Evolutionary conservation across 2,888 invertebrate genomes (phyloP).

Genomic region (Eristalis intricaria): DNA sequence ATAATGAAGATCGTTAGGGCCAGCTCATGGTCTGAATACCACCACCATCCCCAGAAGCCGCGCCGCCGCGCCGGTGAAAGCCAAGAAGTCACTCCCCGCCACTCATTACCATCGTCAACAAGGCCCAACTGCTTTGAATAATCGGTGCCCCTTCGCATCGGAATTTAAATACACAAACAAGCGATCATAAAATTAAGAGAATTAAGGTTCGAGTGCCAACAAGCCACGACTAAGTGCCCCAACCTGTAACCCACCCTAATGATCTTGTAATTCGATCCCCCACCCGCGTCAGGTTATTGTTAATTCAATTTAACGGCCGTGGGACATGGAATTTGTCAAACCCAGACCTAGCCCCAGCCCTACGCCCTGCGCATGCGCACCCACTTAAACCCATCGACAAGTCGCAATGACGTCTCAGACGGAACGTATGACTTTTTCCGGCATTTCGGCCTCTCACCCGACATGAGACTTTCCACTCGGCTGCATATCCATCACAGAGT

Average conservation of each 20-base stretch:
- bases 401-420: neutral
- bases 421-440: constrained; percentile 1
- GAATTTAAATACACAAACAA: constrained; percentile 33
- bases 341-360: neutral
- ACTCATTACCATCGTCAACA: constrained; percentile 25
- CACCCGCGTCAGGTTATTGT: constrained; percentile 31
- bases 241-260: constrained; percentile 6
- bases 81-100: constrained; percentile 1
- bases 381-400: constrained; percentile 14
- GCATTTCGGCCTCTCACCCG: neutral
- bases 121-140: constrained; percentile 40
- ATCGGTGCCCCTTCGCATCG: constrained; percentile 8
- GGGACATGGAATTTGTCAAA: constrained; percentile 37
- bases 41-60: neutral
- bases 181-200: constrained; percentile 30
- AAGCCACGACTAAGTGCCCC: constrained; percentile 45
- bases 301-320: constrained; percentile 59
- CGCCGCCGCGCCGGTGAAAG: neutral
- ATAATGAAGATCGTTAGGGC: constrained; percentile 31
- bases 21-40: constrained; percentile 26
- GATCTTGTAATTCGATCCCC: constrained; percentile 39
- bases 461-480: constrained; percentile 43
- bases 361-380: constrained; percentile 8
- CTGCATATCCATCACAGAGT: constrained; percentile 34
- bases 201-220: constrained; percentile 25